Base-by-base conservation (phyloP, 1,140 invertebrate genomes). In the Bombus difficillimus region DNA sequence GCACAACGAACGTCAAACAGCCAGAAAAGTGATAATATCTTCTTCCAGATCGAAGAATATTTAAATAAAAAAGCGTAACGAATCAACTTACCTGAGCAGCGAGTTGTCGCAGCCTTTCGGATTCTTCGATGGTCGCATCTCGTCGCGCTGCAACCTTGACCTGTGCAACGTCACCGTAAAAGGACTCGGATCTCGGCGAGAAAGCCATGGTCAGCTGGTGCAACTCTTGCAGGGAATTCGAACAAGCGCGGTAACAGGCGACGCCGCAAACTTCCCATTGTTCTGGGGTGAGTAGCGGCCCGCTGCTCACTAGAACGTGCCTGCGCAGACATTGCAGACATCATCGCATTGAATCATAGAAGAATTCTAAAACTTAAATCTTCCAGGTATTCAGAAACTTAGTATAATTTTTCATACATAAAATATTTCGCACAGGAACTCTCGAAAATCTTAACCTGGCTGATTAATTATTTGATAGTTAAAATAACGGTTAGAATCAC, bases 131-230 rank as follows among this genome's bases (percentile, higher is more conserved):
- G 1, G 97, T 97, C 90, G 97, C 98, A 92, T 99, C 98, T 86
- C 97, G 96, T 47, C 98, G 96, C 0, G 98, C 98, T 5, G 98
- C 98, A 4, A 99, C 98, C 96, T 99, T 99, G 0, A 99, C 98
- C 85, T 98, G 98, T 6, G 98, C 98, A 82, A 98, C 95, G 93
- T 99, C 98, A 3, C 98, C 98, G 94, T 99, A 99, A 93, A 99
- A 99, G 89, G 98, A 98, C 89, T 98, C 98, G 0, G 98, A 99
- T 89, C 98, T 97, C 86, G 97, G 96, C 89, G 98, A 97, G 92
- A 99, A 99, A 9, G 98, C 98, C 90, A 97, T 96, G 53, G 98
- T 98, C 34, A 99, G 94, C 94, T 98, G 98, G 74, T 98, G 97
- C 34, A 99, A 93, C 57, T 98, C 97, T 80, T 97, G 97, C 18